A percentile compares a stretch with the other conserved stretches of the same genome.
These are phyloP conservation scores for Cyanocitta stelleri DNA, from an alignment of 2,113 vertebrate genomes.

Conservation along the genomic window DNA sequence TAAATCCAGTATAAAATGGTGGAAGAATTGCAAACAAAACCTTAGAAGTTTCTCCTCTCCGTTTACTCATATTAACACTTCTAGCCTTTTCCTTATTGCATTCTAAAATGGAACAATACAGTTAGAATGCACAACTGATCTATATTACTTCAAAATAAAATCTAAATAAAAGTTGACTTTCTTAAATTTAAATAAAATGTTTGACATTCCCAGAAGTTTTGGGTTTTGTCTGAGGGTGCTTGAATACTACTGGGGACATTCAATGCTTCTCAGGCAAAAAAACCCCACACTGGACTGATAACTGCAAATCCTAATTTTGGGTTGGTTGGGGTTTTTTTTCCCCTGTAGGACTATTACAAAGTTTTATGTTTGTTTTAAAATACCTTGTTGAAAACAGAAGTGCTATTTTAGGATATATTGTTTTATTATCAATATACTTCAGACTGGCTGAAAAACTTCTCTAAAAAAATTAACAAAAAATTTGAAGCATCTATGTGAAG, in stretches of 20 bases:
- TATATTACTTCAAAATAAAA: neutral
- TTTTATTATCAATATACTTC: neutral
- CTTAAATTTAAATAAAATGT: neutral
- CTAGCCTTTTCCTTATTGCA: neutral
- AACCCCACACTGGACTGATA: accelerated
- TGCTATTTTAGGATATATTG: neutral
- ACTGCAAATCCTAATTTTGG: neutral
- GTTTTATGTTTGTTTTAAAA: neutral
- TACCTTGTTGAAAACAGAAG: neutral
- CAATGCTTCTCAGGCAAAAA: neutral
- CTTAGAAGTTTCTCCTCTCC: neutral
- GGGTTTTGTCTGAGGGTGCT: neutral
- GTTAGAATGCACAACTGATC: neutral
- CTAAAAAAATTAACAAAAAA: neutral
- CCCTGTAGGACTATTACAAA: neutral
- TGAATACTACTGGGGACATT: neutral
- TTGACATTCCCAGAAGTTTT: neutral
- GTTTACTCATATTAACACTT: neutral
- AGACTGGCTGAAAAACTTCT: neutral
- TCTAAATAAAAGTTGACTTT: neutral
- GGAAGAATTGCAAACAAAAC: neutral
- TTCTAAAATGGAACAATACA: neutral
- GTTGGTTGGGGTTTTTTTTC: neutral
- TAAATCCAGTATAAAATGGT: neutral
- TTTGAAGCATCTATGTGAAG: neutral